Evolutionary conservation across 2,113 vertebrate species (phyloP).

Genomic region (Tinamus guttatus): DNA sequence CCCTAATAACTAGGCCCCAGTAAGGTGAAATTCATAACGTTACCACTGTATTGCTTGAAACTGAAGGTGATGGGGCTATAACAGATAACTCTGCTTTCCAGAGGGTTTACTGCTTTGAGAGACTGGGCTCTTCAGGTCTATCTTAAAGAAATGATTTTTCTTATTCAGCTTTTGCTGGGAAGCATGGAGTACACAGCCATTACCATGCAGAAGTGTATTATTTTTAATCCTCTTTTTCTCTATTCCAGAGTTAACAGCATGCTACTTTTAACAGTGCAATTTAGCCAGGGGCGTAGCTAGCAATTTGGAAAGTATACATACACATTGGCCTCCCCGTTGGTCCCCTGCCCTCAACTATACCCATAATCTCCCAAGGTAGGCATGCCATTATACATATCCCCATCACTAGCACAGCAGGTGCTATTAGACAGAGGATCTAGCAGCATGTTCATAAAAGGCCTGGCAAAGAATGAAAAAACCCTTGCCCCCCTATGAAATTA

Average conservation of each 20-base stretch:
- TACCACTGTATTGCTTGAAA: background rate
- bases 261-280: background rate
- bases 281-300: constrained; percentile 33
- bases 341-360: constrained; percentile 34
- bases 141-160: background rate
- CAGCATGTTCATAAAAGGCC: constrained; percentile 54
- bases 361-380: constrained; percentile 53
- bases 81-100: background rate
- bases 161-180: background rate
- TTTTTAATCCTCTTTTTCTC: constrained; percentile 16
- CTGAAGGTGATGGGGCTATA: constrained; percentile 14
- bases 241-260: constrained; percentile 5
- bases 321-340: constrained; percentile 40
- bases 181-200: background rate
- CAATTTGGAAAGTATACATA: constrained; percentile 54
- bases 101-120: background rate
- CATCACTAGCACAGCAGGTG: constrained; percentile 56
- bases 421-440: constrained; percentile 39
- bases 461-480: constrained; percentile 38
- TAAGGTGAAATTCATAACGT: constrained; percentile 65
- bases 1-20: constrained; percentile 61
- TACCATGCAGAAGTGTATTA: background rate
- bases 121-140: background rate
- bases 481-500: constrained; percentile 42
- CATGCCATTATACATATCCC: constrained; percentile 40